Evolutionary conservation across 1,140 invertebrate species (phyloP).

Genomic region (Campoletis sonorensis): DNA sequence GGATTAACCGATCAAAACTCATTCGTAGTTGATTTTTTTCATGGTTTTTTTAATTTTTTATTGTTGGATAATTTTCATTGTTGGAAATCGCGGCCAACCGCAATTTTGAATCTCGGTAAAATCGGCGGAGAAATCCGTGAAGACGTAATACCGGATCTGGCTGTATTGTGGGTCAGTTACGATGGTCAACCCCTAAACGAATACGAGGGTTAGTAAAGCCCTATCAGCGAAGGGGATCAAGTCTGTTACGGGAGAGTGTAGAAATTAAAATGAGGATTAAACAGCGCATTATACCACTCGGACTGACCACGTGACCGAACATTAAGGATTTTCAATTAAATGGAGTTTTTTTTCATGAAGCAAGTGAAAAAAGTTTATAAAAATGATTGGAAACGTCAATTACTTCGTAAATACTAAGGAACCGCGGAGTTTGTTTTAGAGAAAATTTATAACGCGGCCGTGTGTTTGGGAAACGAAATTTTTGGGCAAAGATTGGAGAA

Average conservation of each 20-base stretch:
- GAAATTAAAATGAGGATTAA: conserved; percentile 58
- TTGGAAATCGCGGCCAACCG: background rate
- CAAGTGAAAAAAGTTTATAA: too few species aligned
- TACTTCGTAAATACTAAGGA: background rate
- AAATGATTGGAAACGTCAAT: background rate
- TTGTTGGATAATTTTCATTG: background rate
- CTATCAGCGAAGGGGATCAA: conserved; percentile 55
- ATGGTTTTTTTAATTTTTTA: too few species aligned
- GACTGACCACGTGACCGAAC: conserved; percentile 5
- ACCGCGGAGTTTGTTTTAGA: background rate
- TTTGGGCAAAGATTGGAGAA: background rate
- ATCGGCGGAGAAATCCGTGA: background rate
- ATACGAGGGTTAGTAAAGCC: conserved; percentile 44
- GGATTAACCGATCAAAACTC: too few species aligned
- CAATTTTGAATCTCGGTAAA: background rate
- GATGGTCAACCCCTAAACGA: conserved; percentile 46
- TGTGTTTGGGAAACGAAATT: background rate
- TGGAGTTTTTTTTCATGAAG: too few species aligned
- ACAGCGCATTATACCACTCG: conserved; percentile 30
- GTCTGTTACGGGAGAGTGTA: conserved; percentile 22
- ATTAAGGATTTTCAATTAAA: conserved; percentile 40
- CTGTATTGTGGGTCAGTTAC: conserved; percentile 51
- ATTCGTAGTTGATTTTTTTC: too few species aligned
- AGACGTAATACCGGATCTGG: conserved; percentile 26
- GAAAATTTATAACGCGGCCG: conserved; percentile 10